Percentiles rank a stretch among this genome's conserved stretches.
phyloP scores from a whole-genome alignment of 2,888 invertebrate species.

The Drosophila flavopinicola region DNA sequence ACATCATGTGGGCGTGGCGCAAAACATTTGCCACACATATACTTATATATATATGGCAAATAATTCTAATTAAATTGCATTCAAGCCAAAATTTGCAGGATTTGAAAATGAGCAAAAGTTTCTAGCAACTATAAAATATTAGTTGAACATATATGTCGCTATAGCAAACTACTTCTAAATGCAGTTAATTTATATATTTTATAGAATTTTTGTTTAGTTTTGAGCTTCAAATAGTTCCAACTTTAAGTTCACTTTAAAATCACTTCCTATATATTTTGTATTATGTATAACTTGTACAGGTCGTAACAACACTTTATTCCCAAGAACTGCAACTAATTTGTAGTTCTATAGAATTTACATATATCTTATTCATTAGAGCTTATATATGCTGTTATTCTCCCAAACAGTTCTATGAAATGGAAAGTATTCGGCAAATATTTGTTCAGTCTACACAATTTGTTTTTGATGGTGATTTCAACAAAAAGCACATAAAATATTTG shows the following conservation, averaged over 20 bases:
- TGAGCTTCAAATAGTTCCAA: no score
- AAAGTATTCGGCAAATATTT: slow-evolving; percentile 14
- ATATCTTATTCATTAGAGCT: slow-evolving; percentile 2
- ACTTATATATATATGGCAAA: not conserved
- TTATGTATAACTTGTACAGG: not conserved
- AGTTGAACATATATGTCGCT: not conserved
- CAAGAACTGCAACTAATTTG: not conserved
- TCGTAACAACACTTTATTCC: not conserved
- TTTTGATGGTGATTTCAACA: not conserved
- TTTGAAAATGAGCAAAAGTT: not conserved
- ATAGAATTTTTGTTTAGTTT: not conserved
- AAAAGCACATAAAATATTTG: slow-evolving; percentile 27
- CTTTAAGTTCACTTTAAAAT: no score
- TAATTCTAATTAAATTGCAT: slow-evolving; percentile 31
- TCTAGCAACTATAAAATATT: not conserved
- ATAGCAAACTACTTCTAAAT: no score
- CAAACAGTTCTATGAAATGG: not conserved
- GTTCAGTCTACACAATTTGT: not conserved
- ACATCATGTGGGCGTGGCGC: slow-evolving; percentile 32
- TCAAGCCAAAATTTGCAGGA: slow-evolving; percentile 6
- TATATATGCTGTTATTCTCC: not conserved
- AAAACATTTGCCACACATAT: slow-evolving; percentile 15
- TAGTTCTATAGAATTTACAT: not conserved
- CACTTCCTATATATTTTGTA: no score
- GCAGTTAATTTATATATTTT: not conserved